Evolutionary conservation across 2,797 vertebrate genomes (phyloP).

Genomic region (Sebastes kiyomatsui): DNA sequence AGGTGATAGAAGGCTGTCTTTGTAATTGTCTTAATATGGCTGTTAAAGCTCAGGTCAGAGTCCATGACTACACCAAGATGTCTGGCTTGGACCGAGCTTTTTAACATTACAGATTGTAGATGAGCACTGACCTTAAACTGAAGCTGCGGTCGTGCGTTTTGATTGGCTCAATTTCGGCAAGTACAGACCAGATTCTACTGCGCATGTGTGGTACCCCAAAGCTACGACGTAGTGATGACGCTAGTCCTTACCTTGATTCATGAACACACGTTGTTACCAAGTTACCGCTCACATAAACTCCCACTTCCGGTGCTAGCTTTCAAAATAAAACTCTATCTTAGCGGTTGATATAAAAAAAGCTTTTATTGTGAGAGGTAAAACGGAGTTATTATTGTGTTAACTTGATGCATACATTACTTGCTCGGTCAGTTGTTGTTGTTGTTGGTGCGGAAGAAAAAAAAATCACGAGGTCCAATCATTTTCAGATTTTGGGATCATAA

Average conservation of each 20-base stretch:
- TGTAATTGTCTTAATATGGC: too few species aligned
- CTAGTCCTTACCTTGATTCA: rapidly evolving
- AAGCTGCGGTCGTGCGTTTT: too few species aligned
- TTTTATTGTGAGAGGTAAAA: not conserved
- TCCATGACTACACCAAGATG: too few species aligned
- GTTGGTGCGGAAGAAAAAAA: not conserved
- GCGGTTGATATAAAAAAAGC: rapidly evolving
- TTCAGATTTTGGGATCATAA: too few species aligned
- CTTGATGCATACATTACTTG: not conserved
- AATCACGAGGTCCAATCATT: not conserved
- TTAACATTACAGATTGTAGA: too few species aligned
- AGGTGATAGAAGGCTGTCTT: too few species aligned
- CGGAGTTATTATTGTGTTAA: rapidly evolving
- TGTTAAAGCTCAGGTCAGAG: too few species aligned
- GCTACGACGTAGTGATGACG: rapidly evolving
- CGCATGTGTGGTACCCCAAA: too few species aligned
- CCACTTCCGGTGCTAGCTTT: not conserved
- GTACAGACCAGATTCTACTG: too few species aligned
- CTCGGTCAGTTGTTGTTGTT: not conserved
- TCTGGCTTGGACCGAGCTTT: too few species aligned
- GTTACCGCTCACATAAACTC: rapidly evolving
- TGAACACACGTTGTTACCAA: not conserved
- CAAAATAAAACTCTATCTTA: conserved; percentile 19
- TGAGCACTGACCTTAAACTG: too few species aligned
- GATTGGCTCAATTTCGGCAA: too few species aligned